Evolutionary conservation across 1,140 invertebrate genomes (phyloP).

Genomic region (Drosophila funebris): DNA sequence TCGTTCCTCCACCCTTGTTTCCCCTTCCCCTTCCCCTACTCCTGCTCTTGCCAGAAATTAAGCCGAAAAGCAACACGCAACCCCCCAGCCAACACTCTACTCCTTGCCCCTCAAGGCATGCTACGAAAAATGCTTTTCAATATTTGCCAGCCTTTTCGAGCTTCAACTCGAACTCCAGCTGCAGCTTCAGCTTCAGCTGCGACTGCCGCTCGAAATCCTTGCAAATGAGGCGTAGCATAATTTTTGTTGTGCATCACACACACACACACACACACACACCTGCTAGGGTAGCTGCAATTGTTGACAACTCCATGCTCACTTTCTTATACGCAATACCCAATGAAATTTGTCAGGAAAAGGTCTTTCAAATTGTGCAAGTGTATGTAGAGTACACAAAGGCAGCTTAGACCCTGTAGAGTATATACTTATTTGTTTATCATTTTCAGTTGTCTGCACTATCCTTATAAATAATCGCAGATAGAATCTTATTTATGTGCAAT

Average conservation of each 20-base stretch:
- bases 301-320: neutral
- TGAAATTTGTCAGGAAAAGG: neutral
- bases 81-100: neutral
- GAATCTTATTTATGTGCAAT: too few species aligned
- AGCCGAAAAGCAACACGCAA: slow-evolving; percentile 44
- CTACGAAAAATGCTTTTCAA: slow-evolving; percentile 67
- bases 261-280: slow-evolving; percentile 19
- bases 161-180: neutral
- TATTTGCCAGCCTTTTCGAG: slow-evolving; percentile 42
- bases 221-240: slow-evolving; percentile 67
- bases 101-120: slow-evolving; percentile 43
- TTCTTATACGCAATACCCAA: neutral
- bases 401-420: too few species aligned
- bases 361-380: neutral
- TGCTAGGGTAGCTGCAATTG: slow-evolving; percentile 10
- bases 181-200: neutral
- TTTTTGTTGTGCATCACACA: slow-evolving; percentile 41
- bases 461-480: too few species aligned
- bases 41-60: slow-evolving; percentile 32
- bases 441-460: too few species aligned
- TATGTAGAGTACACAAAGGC: too few species aligned
- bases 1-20: slow-evolving; percentile 5
- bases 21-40: neutral
- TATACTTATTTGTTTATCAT: too few species aligned
- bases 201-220: slow-evolving; percentile 24